These are phyloP conservation scores for Spilarctia lutea DNA, from an alignment of 2,888 invertebrate genomes.

Conservation along the genomic window DNA sequence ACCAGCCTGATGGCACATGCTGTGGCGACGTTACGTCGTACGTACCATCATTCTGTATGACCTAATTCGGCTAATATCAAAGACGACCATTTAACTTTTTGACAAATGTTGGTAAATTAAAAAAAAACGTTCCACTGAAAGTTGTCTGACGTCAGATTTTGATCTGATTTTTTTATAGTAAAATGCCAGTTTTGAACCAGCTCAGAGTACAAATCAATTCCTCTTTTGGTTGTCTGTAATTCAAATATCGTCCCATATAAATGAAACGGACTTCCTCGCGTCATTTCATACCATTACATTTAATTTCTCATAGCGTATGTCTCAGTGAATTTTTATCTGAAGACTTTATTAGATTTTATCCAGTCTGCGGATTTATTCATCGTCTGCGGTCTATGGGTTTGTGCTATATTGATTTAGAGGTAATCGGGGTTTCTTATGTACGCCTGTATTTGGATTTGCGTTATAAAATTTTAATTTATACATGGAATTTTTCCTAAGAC, in stretches of 20 bases:
- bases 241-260: slow-evolving; percentile 9
- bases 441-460: slow-evolving; percentile 12
- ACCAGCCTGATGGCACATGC: too few species aligned
- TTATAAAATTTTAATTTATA: background rate
- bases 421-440: slow-evolving; percentile 20
- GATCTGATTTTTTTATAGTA: too few species aligned
- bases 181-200: too few species aligned
- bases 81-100: too few species aligned
- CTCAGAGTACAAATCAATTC: too few species aligned
- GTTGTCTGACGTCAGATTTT: too few species aligned
- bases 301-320: slow-evolving; percentile 75
- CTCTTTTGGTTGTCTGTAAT: too few species aligned
- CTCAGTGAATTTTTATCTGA: slow-evolving; percentile 72
- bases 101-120: too few species aligned
- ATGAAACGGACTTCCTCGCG: slow-evolving; percentile 48
- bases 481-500: background rate
- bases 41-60: too few species aligned
- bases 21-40: too few species aligned
- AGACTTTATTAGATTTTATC: slow-evolving; percentile 76
- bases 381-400: slow-evolving; percentile 52
- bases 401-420: slow-evolving; percentile 41
- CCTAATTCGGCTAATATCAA: too few species aligned
- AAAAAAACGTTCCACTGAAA: too few species aligned
- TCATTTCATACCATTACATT: slow-evolving; percentile 75
- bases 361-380: slow-evolving; percentile 69